Evolutionary conservation across 1,140 invertebrate species (phyloP).

Genomic region (Batillaria attramentaria): DNA sequence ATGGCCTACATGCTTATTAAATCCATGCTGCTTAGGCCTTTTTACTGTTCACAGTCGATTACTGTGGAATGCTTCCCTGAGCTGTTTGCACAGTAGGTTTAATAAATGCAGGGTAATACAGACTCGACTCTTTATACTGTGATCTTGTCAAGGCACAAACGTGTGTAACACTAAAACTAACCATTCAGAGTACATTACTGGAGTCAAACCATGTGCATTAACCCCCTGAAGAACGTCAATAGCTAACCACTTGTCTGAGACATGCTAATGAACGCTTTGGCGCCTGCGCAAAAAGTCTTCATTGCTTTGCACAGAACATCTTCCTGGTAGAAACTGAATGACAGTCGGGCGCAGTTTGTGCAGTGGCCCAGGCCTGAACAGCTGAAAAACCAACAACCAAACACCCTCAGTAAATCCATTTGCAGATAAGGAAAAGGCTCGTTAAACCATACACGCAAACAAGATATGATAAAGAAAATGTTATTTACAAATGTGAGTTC

Average conservation of each 20-base stretch:
- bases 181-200: too few species aligned
- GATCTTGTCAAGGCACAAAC: too few species aligned
- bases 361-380: not conserved
- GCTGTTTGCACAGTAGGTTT: too few species aligned
- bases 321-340: constrained; percentile 1
- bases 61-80: too few species aligned
- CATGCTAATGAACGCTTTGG: not conserved
- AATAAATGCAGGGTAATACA: too few species aligned
- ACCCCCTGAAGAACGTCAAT: too few species aligned
- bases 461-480: not conserved
- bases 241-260: not conserved
- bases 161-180: too few species aligned
- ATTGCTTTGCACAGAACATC: not conserved
- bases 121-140: too few species aligned
- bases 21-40: too few species aligned
- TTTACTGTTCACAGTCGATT: too few species aligned
- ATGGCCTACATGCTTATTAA: too few species aligned
- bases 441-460: not conserved
- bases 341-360: constrained; percentile 10
- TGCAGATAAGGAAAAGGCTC: not conserved
- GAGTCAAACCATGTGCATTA: too few species aligned
- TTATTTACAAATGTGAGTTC: not conserved
- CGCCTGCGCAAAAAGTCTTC: not conserved
- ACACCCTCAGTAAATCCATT: not conserved
- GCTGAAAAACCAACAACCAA: constrained; percentile 2